Base-by-base conservation (phyloP, 2,113 vertebrate genomes). In the Vanacampus margaritifer region DNA sequence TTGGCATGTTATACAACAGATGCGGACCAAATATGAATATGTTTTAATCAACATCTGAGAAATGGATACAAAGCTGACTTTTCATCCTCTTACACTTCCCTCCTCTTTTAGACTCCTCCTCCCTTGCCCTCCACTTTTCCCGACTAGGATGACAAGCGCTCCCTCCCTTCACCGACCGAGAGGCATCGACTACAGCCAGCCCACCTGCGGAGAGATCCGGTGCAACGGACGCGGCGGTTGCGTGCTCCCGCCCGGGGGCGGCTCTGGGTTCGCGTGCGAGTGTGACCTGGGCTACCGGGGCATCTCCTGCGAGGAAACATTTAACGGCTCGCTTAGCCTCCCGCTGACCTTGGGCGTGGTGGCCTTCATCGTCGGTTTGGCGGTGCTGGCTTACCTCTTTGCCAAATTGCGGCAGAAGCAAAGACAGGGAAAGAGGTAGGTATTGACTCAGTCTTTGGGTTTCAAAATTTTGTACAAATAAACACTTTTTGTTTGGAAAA, bases 211-310 rank as follows among this genome's bases (percentile, higher is more conserved):
- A 67, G 87, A 87, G 0, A 70, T 84, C 12, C 83, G 64, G 0
- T 97, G 95, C 61, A 88, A 78, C 5, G 76, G 86, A 58, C 89
- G 53, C 0, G 94, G 94, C 0, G 59, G 67, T 7, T 96, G 96
- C 0, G 76, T 82, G 26, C 0, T 79, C 0, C 65, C 73, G 5
- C 2, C 8, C 0, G 82, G 70, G 0, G 86, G 90, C 43, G 87
- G 88, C 0, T 61, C 62, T 0, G 36, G 1, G 6, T 69, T 89
- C 4, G 88, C 26, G 0, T 98, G 95, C 28, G 80, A 89, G 9
- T 98, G 95, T 0, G 35, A 81, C 2, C 69, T 92, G 74, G 94
- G 92, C 45, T 95, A 95, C 23, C 73, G 3, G 0, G 94, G 94
- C 0, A 64, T 92, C 21, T 87, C 66, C 82, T 98, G 95, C 0